phyloP scores from a whole-genome alignment of 2,888 invertebrate species.

The Drosophila nigricruria region DNA sequence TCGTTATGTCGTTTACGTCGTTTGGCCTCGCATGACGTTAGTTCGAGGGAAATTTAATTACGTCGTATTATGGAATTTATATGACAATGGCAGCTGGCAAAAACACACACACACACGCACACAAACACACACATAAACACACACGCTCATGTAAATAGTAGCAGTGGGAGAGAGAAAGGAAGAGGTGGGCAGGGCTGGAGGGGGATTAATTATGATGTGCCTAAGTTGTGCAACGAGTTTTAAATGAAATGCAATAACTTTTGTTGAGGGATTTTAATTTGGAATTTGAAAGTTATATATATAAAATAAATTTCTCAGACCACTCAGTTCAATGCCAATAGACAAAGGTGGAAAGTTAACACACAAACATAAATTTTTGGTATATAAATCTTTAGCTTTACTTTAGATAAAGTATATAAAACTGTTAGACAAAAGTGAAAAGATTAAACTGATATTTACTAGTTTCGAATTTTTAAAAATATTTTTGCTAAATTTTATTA shows the following conservation, averaged over 20 bases:
- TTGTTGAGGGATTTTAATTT: slow-evolving; percentile 82
- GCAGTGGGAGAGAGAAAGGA: slow-evolving; percentile 40
- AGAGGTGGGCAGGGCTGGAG: not conserved
- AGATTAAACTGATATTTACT: too few relatives aligned
- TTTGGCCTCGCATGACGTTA: slow-evolving; percentile 51
- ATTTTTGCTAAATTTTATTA: too few relatives aligned
- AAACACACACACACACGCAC: slow-evolving; percentile 17
- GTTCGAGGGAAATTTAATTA: slow-evolving; percentile 82
- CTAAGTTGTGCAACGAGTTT: slow-evolving; percentile 73
- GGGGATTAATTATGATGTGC: slow-evolving; percentile 84
- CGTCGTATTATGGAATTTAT: slow-evolving; percentile 84
- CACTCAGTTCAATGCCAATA: slow-evolving; percentile 1
- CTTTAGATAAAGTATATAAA: not conserved
- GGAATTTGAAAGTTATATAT: slow-evolving; percentile 76
- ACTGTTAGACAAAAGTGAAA: too few relatives aligned
- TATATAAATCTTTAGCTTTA: not conserved
- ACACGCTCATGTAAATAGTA: slow-evolving; percentile 35
- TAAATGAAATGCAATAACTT: slow-evolving; percentile 84
- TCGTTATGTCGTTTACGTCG: slow-evolving; percentile 37
- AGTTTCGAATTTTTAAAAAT: too few relatives aligned
- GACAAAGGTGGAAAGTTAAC: not conserved
- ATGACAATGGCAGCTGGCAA: slow-evolving; percentile 72
- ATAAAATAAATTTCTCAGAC: slow-evolving; percentile 71
- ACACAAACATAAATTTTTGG: not conserved
- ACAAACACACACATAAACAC: slow-evolving; percentile 15